Evolutionary conservation across 2,113 vertebrate genomes (phyloP).

Genomic region (Vicugna pacos): DNA sequence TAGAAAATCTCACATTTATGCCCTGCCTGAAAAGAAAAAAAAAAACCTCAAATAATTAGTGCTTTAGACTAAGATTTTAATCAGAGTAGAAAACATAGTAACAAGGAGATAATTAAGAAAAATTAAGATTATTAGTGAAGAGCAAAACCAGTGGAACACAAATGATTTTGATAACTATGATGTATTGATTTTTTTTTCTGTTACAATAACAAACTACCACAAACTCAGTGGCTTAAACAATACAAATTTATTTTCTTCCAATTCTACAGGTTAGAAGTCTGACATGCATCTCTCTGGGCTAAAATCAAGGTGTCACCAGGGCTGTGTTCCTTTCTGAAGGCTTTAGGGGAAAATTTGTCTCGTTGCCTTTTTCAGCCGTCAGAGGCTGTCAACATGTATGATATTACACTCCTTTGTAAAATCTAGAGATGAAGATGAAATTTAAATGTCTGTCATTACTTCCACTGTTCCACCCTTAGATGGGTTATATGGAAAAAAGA

Average conservation of each 20-base stretch:
- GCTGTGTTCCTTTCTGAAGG: background rate
- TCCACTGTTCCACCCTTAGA: background rate
- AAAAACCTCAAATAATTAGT: background rate
- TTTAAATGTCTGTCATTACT: background rate
- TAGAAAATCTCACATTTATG: background rate
- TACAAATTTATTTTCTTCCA: background rate
- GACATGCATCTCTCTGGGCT: background rate
- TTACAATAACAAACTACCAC: background rate
- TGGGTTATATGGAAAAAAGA: background rate
- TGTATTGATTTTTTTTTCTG: background rate
- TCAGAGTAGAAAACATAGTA: background rate
- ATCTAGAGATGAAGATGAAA: background rate
- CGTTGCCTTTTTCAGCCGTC: background rate
- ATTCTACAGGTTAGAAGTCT: background rate
- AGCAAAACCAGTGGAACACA: background rate
- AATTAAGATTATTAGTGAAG: background rate
- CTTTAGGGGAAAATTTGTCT: background rate
- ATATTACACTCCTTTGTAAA: background rate
- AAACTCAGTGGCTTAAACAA: constrained; percentile 5
- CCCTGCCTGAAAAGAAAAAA: background rate
- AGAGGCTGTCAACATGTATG: background rate
- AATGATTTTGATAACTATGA: background rate
- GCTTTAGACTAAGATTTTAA: background rate
- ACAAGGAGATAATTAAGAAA: constrained; percentile 6
- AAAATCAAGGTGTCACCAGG: background rate